These are phyloP conservation scores for Drosophila auraria DNA, from an alignment of 1,140 invertebrate species.

Conservation along the genomic window DNA sequence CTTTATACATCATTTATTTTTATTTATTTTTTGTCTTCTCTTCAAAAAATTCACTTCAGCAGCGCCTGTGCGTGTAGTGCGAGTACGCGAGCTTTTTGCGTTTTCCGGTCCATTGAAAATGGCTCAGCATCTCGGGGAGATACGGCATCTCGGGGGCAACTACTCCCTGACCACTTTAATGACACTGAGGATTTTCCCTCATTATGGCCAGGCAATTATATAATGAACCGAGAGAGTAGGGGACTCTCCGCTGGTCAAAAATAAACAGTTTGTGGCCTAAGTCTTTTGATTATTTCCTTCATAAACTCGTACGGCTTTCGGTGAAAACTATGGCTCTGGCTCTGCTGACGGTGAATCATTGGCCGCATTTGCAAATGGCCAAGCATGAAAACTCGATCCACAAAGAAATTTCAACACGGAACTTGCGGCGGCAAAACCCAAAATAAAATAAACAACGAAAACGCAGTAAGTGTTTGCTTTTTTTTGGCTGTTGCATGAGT, in stretches of 20 bases:
- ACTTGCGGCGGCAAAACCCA: constrained; percentile 21
- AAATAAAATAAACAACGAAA: constrained; percentile 16
- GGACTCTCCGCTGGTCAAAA: constrained; percentile 12
- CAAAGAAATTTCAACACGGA: constrained; percentile 61
- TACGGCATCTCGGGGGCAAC: neutral
- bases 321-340: constrained; percentile 36
- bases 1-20: constrained; percentile 65
- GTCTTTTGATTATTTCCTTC: constrained; percentile 66
- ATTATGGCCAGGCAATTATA: constrained; percentile 56
- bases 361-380: constrained; percentile 43
- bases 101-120: constrained; percentile 81
- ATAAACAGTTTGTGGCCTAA: constrained; percentile 68
- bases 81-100: constrained; percentile 30
- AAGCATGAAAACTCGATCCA: constrained; percentile 32
- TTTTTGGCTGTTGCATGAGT: constrained; percentile 38
- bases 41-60: constrained; percentile 71
- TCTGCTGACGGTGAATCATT: constrained; percentile 17
- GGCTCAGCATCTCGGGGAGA: constrained; percentile 30
- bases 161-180: constrained; percentile 53
- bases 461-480: constrained; percentile 2
- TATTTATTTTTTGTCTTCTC: constrained; percentile 54
- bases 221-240: constrained; percentile 16
- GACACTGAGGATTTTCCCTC: constrained; percentile 65
- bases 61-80: constrained; percentile 18
- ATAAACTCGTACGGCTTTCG: constrained; percentile 21